phyloP scores from a whole-genome alignment of 2,888 invertebrate species.

The Caenorhabditis panamensis region DNA sequence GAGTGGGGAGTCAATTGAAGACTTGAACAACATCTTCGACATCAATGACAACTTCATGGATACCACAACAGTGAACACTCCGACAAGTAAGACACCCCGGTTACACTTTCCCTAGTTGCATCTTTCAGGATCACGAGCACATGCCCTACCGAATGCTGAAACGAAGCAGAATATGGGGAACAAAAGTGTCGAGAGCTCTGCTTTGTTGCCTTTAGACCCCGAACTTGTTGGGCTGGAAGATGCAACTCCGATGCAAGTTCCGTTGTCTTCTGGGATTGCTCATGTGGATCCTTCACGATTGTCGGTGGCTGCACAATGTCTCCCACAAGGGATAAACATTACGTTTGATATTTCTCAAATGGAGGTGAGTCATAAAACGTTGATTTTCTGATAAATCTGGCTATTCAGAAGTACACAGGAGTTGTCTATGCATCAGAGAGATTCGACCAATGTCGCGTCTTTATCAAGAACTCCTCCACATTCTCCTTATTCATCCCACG shows the following conservation, averaged over 20 bases:
- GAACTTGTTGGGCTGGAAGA: slow-evolving; percentile 57
- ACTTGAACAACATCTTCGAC: slow-evolving; percentile 46
- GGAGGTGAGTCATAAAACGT: slow-evolving; percentile 15
- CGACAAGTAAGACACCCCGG: slow-evolving; percentile 19
- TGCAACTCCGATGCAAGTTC: slow-evolving; percentile 52
- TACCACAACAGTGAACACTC: slow-evolving; percentile 19
- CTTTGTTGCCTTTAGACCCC: slow-evolving; percentile 50
- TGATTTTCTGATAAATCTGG: not conserved
- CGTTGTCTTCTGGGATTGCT: slow-evolving; percentile 58
- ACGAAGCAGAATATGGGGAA: slow-evolving; percentile 13
- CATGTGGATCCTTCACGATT: slow-evolving; percentile 55
- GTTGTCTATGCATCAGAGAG: slow-evolving; percentile 80
- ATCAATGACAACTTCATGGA: slow-evolving; percentile 48
- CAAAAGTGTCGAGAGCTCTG: slow-evolving; percentile 27
- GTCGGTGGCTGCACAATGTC: slow-evolving; percentile 65
- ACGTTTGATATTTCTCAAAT: slow-evolving; percentile 58
- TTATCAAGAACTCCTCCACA: slow-evolving; percentile 65
- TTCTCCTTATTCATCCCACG: slow-evolving; percentile 78
- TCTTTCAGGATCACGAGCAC: slow-evolving; percentile 45
- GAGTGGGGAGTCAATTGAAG: slow-evolving; percentile 34
- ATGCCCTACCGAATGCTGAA: slow-evolving; percentile 49
- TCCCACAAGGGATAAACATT: slow-evolving; percentile 70
- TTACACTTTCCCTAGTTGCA: not conserved
- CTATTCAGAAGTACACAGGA: slow-evolving; percentile 77
- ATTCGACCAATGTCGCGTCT: slow-evolving; percentile 76